Base-by-base conservation (phyloP, 23 tunicate species). In the Halocynthia roretzi region DNA sequence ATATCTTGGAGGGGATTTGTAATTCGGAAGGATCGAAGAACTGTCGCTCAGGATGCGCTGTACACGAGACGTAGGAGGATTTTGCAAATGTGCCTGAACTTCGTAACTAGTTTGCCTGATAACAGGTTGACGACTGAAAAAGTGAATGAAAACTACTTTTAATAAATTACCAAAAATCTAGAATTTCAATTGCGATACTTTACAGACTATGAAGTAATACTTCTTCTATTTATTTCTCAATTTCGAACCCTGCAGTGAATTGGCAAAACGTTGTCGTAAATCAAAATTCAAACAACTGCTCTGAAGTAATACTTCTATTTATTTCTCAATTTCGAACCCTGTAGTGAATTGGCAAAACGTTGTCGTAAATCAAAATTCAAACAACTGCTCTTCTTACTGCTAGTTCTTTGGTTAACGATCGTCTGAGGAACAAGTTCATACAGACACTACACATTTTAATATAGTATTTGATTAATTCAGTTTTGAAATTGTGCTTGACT, bases 1-100 rank as follows among this genome's bases (percentile, higher is more conserved):
- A 65, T 65, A 65, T 15, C 31, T 40, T 15, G 63, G 78, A 22
- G 78, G 62, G 15, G 64, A 20, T 65, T 65, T 65, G 19, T 65
- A 65, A 5, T 40, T 65, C 9, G 70, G 70, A 20, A 48, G 70
- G 10, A 10, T 65, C 10, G 70, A 65, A 40, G 70, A 9, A 11
- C 19, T 15, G 31, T 48, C 70, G 31, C 70, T 65, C 22, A 48
- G 44, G 44, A 31, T 10, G 15, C 19, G 15, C 9, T 65, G 70
- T 15, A 40, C 10, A 65, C 22, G 31, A 40, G 22, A 20, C 17
- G 70, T 8, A 5, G 70, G 70, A 5, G 31, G 31, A 65, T 40
- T 20, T 6, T 40, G 70, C 19, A 65, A 15, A 65, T 65, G 70
- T 10, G 70, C 70, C 31, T 65, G 70, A 15, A 65, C 70, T 65